Conservation (phyloP, 2,888 invertebrate genomes). For the Blastobasis adustella region DNA sequence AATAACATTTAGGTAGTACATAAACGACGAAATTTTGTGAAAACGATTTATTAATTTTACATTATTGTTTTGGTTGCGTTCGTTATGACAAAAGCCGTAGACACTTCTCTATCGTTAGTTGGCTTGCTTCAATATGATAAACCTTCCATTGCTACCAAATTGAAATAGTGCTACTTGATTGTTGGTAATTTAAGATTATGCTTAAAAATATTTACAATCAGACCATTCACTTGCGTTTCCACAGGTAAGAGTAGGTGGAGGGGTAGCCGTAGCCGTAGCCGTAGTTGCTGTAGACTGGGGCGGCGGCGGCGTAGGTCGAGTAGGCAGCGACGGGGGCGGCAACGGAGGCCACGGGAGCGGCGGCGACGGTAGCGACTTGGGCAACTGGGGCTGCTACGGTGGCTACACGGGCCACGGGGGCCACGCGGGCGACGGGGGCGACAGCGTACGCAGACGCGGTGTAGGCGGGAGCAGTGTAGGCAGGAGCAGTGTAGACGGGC, state of each 20-base stretch:
- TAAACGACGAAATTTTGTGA: no score
- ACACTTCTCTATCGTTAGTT: no score
- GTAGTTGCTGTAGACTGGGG: conserved; percentile 8
- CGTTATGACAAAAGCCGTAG: no score
- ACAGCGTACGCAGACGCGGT: neutral
- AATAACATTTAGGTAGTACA: no score
- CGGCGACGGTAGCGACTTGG: conserved; percentile 23
- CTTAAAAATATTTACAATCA: neutral
- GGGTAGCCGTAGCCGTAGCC: conserved; percentile 5
- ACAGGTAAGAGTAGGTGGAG: conserved; percentile 5
- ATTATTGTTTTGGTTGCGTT: no score
- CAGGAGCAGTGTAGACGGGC: neutral
- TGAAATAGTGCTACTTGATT: no score
- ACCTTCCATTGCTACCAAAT: no score
- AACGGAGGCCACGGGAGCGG: conserved; percentile 2
- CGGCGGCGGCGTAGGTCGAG: conserved; percentile 2
- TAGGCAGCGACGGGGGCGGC: conserved; percentile 13
- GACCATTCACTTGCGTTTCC: conserved; percentile 9
- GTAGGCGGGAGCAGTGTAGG: conserved; percentile 2
- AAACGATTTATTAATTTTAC: no score
- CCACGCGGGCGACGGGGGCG: conserved; percentile 9
- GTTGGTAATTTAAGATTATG: no score
- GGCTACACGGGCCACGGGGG: conserved; percentile 17
- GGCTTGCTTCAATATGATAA: no score
- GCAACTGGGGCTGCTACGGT: conserved; percentile 11